Conservation (phyloP, 2,888 invertebrate species). For the Callyntrura sp. region DNA sequence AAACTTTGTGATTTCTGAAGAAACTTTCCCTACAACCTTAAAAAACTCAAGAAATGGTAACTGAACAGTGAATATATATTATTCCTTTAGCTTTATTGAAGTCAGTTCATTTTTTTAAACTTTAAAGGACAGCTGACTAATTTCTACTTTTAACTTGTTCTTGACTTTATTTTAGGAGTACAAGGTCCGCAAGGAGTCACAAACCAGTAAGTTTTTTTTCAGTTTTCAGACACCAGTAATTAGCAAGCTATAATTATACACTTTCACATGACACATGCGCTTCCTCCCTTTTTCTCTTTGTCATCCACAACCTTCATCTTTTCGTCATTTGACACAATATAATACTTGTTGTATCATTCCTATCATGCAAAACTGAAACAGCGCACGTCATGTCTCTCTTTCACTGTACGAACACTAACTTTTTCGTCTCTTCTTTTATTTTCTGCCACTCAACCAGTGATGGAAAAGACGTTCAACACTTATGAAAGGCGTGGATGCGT, state of each 20-base stretch:
- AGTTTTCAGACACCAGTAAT: background rate
- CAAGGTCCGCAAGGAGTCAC: conserved; percentile 80
- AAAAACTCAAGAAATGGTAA: conserved; percentile 23
- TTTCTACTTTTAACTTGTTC: conserved; percentile 43
- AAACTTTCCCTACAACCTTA: background rate
- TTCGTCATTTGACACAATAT: background rate
- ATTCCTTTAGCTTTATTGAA: too few relatives aligned
- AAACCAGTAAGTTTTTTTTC: conserved; percentile 79
- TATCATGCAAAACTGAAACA: too few relatives aligned
- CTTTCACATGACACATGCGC: conserved; percentile 33
- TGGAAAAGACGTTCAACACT: conserved; percentile 80
- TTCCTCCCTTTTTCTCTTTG: conserved; percentile 28
- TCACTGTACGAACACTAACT: background rate
- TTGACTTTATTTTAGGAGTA: conserved; percentile 77
- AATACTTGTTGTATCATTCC: background rate
- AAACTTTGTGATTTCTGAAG: conserved; percentile 10
- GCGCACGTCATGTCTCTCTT: too few relatives aligned
- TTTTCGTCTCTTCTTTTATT: conserved; percentile 1
- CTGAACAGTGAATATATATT: too few relatives aligned
- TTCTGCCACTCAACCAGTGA: conserved; percentile 67
- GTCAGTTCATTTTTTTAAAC: background rate
- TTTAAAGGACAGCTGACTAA: conserved; percentile 29
- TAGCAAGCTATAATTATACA: conserved; percentile 46
- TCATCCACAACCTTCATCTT: background rate
- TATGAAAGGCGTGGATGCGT: conserved; percentile 78